Conservation (phyloP, 2,888 invertebrate species). For the Capitulum mitella region DNA sequence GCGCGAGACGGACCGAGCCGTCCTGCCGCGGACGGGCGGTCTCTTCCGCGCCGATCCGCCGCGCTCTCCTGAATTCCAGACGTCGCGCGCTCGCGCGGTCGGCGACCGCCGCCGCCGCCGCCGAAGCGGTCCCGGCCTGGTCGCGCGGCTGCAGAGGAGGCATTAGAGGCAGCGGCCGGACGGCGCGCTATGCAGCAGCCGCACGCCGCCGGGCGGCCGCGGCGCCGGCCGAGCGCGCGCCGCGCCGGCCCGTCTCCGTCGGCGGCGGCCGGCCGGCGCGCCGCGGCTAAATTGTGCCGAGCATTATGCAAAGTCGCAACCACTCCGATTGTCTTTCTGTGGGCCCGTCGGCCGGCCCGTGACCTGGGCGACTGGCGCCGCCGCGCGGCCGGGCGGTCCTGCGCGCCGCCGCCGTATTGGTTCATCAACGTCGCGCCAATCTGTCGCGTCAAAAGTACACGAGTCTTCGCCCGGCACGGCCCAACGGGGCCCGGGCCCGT, state of each 20-base stretch:
- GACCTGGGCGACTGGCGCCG: too few relatives aligned
- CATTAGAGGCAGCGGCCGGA: background rate
- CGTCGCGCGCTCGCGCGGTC: too few relatives aligned
- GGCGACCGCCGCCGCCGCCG: background rate
- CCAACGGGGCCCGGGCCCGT: background rate
- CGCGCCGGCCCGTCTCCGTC: background rate
- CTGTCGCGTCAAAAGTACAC: background rate
- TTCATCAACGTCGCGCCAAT: background rate
- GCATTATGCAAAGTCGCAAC: background rate
- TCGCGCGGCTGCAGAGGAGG: background rate
- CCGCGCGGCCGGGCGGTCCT: too few relatives aligned
- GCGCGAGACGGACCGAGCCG: background rate
- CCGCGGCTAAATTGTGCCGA: background rate
- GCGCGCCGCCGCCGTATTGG: too few relatives aligned
- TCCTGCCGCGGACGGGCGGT: too few relatives aligned
- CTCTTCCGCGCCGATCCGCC: too few relatives aligned
- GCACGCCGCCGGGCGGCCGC: background rate
- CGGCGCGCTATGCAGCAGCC: background rate
- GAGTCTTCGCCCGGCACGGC: background rate
- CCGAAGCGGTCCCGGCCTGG: too few relatives aligned
- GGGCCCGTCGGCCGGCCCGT: background rate
- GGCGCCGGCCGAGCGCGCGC: background rate
- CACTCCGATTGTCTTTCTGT: conserved; percentile 6
- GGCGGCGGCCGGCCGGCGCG: background rate
- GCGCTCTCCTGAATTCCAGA: too few relatives aligned